Percentiles rank a stretch among this genome's conserved stretches.
These are phyloP conservation scores for Callyntrura guangdongensis DNA, from an alignment of 2,888 invertebrate genomes.

Conservation along the genomic window DNA sequence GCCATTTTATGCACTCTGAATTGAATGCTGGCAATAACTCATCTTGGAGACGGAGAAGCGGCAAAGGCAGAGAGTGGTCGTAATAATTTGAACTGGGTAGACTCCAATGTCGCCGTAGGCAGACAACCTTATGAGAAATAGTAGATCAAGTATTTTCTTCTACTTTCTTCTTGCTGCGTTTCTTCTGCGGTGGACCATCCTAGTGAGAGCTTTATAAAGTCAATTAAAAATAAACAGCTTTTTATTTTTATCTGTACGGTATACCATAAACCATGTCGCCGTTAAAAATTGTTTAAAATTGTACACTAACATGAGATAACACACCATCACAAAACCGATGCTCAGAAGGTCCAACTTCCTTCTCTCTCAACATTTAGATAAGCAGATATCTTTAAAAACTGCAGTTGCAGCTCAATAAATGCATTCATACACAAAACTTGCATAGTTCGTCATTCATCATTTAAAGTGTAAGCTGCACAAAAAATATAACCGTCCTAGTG, in stretches of 20 bases:
- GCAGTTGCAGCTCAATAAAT: too few species aligned
- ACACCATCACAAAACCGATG: too few species aligned
- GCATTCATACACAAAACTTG: not conserved
- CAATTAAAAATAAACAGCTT: too few species aligned
- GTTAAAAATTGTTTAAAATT: too few species aligned
- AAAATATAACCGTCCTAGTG: not conserved
- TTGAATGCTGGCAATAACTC: slow-evolving; percentile 46
- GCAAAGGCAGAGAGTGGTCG: not conserved
- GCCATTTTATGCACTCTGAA: slow-evolving; percentile 24
- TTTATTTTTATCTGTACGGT: too few species aligned
- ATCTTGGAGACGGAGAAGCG: slow-evolving; percentile 30
- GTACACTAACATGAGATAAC: not conserved
- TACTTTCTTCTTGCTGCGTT: slow-evolving; percentile 28
- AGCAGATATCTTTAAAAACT: too few species aligned
- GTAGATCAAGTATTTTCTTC: slow-evolving; percentile 34
- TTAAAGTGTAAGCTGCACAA: not conserved
- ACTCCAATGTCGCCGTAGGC: slow-evolving; percentile 61
- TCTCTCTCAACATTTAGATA: too few species aligned
- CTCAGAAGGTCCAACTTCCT: too few species aligned
- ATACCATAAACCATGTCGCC: too few species aligned
- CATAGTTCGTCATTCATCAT: not conserved
- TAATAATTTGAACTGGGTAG: slow-evolving; percentile 28
- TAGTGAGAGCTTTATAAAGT: too few species aligned
- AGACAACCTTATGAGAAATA: slow-evolving; percentile 43
- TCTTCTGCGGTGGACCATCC: too few species aligned